Conservation (phyloP, 2,888 invertebrate genomes). For the Heliconius erato region DNA sequence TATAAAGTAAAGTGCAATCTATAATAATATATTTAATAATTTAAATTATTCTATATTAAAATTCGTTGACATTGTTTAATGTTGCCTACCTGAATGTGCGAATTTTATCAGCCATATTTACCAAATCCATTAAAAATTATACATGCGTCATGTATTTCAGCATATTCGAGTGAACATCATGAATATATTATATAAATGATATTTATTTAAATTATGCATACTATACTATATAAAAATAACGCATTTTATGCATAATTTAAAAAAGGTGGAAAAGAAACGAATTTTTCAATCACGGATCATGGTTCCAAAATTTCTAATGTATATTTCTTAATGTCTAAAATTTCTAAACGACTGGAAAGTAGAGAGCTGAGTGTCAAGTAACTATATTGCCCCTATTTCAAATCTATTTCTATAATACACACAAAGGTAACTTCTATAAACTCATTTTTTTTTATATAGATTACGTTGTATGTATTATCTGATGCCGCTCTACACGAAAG, state of each 20-base stretch:
- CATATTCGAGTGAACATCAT: constrained; percentile 4
- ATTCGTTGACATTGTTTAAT: background rate
- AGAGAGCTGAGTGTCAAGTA: background rate
- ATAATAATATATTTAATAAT: background rate
- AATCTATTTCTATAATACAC: too few species aligned
- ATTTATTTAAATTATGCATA: background rate
- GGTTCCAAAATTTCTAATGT: background rate
- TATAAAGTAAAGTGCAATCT: too few species aligned
- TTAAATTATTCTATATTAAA: background rate
- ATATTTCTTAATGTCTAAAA: too few species aligned
- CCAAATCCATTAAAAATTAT: constrained; percentile 12
- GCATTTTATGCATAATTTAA: too few species aligned
- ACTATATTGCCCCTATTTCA: background rate
- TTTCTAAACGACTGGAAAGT: background rate
- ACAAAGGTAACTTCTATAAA: too few species aligned
- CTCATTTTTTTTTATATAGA: too few species aligned
- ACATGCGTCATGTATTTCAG: constrained; percentile 19
- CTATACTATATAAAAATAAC: too few species aligned
- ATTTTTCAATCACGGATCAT: background rate
- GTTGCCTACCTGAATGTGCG: background rate
- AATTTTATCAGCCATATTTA: background rate
- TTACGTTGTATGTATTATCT: constrained; percentile 16
- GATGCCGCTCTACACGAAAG: constrained; percentile 7
- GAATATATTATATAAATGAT: constrained; percentile 19
- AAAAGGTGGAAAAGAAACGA: background rate